Percentiles rank a stretch among this genome's conserved stretches.
Conservation (phyloP, 2,797 vertebrate genomes). For the Megaceryle alcyon region DNA sequence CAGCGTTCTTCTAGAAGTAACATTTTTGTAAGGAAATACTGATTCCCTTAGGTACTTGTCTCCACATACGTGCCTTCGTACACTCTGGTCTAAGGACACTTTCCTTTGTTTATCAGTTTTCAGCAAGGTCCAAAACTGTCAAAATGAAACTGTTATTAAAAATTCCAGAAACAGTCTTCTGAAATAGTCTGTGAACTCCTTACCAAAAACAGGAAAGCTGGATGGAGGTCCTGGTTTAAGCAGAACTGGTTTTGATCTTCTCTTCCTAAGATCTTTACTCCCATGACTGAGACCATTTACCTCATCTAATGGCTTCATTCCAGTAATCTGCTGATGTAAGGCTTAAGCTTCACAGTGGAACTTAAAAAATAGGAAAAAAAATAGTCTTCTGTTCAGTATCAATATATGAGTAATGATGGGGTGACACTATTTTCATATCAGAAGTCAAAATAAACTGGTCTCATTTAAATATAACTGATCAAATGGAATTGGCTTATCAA, state of each 20-base stretch:
- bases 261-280: background rate
- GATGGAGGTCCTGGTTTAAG: background rate
- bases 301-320: background rate
- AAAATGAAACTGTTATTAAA: background rate
- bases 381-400: background rate
- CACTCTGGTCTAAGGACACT: background rate
- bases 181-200: background rate
- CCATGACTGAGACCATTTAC: background rate
- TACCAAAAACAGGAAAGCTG: background rate
- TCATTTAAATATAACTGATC: background rate
- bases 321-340: background rate
- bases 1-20: background rate
- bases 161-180: background rate
- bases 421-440: background rate
- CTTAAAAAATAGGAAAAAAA: background rate
- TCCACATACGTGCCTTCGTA: background rate
- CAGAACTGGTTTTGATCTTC: background rate
- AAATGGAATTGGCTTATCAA: background rate
- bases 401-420: background rate
- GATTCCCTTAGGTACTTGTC: background rate
- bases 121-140: background rate
- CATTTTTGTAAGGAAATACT: background rate
- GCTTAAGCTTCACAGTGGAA: background rate
- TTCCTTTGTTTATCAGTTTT: background rate
- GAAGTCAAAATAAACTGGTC: background rate